phyloP scores from a whole-genome alignment of 1,140 invertebrate species.

The Musca domestica region DNA sequence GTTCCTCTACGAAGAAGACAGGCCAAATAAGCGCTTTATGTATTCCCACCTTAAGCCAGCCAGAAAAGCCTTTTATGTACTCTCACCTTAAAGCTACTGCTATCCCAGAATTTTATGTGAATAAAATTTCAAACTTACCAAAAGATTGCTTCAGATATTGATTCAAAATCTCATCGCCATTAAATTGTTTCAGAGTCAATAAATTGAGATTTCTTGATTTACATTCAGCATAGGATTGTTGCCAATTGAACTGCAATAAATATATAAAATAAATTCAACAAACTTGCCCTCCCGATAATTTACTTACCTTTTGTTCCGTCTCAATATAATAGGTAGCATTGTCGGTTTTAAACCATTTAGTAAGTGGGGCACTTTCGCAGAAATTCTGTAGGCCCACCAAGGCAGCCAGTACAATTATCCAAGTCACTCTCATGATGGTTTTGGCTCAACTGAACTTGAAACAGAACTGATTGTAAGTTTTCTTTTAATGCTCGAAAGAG shows the following conservation, averaged over 20 bases:
- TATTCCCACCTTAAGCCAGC: too few relatives aligned
- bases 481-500: not conserved
- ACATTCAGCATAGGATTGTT: conserved; percentile 6
- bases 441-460: not conserved
- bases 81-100: too few relatives aligned
- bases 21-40: too few relatives aligned
- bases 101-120: too few relatives aligned
- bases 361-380: not conserved
- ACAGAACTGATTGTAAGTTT: not conserved
- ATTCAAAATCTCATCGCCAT: not conserved
- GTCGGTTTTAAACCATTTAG: conserved; percentile 16
- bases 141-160: not conserved
- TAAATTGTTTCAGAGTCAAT: not conserved
- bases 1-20: too few relatives aligned
- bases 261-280: not conserved
- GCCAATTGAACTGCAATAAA: not conserved
- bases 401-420: not conserved
- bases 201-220: not conserved
- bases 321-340: conserved; percentile 11
- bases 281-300: too few relatives aligned
- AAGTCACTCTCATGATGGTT: not conserved
- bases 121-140: conserved; percentile 3
- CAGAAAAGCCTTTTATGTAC: too few relatives aligned
- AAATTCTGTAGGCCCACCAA: not conserved
- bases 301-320: not conserved